A percentile compares a stretch with the other conserved stretches of the same genome.
phyloP scores from a whole-genome alignment of 2,797 vertebrate species.

The Scleropages formosus region DNA sequence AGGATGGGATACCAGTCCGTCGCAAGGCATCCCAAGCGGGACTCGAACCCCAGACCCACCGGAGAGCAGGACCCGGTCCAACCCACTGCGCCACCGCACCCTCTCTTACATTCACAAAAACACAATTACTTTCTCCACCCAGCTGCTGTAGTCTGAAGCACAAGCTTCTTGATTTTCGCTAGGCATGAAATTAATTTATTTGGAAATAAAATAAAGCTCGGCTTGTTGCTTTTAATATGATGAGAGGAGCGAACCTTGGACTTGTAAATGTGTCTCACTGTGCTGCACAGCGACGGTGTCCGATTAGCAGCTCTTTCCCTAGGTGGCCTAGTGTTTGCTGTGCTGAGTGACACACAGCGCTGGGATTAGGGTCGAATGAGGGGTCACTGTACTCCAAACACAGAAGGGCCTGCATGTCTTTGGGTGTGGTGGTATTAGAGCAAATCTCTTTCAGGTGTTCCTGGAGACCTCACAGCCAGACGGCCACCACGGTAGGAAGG shows the following conservation, averaged over 20 bases:
- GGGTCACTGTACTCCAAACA: conserved; percentile 42
- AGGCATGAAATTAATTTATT: not conserved
- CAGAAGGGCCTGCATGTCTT: conserved; percentile 18
- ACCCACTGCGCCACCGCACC: no score
- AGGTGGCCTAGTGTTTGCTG: conserved; percentile 30
- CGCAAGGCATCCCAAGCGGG: no score
- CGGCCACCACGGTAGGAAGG: conserved; percentile 23
- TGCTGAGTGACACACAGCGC: conserved; percentile 34
- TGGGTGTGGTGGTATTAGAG: conserved; percentile 21
- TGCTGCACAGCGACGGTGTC: conserved; percentile 15
- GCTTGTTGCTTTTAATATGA: not conserved
- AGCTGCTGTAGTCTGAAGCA: not conserved
- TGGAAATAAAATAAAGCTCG: not conserved
- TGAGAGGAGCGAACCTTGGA: not conserved
- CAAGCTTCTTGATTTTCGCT: not conserved
- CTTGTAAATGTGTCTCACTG: not conserved
- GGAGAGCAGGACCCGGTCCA: no score
- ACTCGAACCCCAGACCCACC: no score
- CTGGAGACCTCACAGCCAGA: conserved; percentile 37
- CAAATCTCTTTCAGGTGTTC: conserved; percentile 29
- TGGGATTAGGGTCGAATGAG: conserved; percentile 44
- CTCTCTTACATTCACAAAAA: not conserved
- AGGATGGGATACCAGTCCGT: no score
- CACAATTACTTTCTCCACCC: not conserved
- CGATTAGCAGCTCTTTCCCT: conserved; percentile 16